These are phyloP conservation scores for Barypeithes pellucidus DNA, from an alignment of 2,888 invertebrate genomes.

Conservation along the genomic window DNA sequence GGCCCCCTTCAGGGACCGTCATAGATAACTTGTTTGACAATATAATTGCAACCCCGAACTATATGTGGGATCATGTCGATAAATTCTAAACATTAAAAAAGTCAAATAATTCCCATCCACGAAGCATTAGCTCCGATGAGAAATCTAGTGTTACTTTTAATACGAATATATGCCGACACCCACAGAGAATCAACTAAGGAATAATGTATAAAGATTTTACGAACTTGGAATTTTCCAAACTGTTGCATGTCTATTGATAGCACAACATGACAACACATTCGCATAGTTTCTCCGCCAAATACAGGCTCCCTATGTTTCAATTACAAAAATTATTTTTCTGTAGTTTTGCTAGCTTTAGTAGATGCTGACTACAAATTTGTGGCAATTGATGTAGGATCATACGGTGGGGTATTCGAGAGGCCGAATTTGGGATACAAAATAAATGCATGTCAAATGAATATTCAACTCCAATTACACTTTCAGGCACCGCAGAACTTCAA, in stretches of 20 bases:
- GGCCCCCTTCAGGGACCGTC: no score
- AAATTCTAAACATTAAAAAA: no score
- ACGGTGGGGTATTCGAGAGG: neutral
- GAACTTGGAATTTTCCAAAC: slow-evolving; percentile 32
- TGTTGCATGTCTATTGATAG: slow-evolving; percentile 19
- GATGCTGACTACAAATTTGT: slow-evolving; percentile 2
- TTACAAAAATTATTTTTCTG: neutral
- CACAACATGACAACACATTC: slow-evolving; percentile 2
- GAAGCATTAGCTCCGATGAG: no score
- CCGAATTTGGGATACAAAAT: no score
- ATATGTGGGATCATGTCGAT: no score
- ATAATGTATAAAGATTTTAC: slow-evolving; percentile 5
- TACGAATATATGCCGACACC: slow-evolving; percentile 50
- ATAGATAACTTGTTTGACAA: no score
- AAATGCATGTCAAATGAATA: no score
- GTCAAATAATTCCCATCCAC: no score
- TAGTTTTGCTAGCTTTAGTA: slow-evolving; percentile 1
- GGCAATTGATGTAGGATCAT: slow-evolving; percentile 1
- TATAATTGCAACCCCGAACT: no score
- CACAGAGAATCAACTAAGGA: neutral
- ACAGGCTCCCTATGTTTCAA: neutral
- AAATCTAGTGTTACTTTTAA: no score
- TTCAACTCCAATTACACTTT: no score
- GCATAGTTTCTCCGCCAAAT: slow-evolving; percentile 5
- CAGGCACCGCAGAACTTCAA: no score